phyloP scores from a whole-genome alignment of 2,888 invertebrate genomes.

The Lacanobia wlatinum region DNA sequence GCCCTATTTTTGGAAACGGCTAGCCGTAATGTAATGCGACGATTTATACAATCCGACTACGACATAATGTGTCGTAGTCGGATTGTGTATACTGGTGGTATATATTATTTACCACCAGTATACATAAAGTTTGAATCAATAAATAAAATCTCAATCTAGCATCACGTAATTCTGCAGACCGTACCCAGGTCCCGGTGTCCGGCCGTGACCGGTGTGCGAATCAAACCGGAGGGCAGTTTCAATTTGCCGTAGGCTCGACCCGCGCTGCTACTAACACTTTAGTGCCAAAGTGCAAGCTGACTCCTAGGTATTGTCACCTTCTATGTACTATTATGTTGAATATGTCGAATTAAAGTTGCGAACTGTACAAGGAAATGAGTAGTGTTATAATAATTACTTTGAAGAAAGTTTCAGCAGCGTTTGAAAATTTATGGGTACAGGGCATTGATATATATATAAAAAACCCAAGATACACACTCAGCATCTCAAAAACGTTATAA shows the following conservation, averaged over 20 bases:
- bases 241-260: conserved; percentile 79
- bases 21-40: too few relatives aligned
- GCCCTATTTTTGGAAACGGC: too few relatives aligned
- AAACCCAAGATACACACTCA: too few relatives aligned
- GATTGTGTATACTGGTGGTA: too few relatives aligned
- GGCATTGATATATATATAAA: too few relatives aligned
- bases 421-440: background rate
- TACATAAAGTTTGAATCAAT: background rate
- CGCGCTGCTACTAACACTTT: conserved; percentile 62
- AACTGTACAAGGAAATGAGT: background rate
- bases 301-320: conserved; percentile 35
- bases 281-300: conserved; percentile 54
- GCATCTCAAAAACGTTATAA: too few relatives aligned
- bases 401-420: too few relatives aligned
- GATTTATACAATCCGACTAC: too few relatives aligned
- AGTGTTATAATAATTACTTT: background rate
- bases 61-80: too few relatives aligned
- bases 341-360: background rate
- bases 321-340: background rate
- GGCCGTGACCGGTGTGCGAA: conserved; percentile 84
- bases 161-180: conserved; percentile 67
- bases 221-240: conserved; percentile 81
- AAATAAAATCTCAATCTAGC: background rate
- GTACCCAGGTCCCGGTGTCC: conserved; percentile 64
- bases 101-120: too few relatives aligned